These are phyloP conservation scores for Galeopsomyia nigrocyanea DNA, from an alignment of 2,888 invertebrate genomes.

Conservation along the genomic window DNA sequence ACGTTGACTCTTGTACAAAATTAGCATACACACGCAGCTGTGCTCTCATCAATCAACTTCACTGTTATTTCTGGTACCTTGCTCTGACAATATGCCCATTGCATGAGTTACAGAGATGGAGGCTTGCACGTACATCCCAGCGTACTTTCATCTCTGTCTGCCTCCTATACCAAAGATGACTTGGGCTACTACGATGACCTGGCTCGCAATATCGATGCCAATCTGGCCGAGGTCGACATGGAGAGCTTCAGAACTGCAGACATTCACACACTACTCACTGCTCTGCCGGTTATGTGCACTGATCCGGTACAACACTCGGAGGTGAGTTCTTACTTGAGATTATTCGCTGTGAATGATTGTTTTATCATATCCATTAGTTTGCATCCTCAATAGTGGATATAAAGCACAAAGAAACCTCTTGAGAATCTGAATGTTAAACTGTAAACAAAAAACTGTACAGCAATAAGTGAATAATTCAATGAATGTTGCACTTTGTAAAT, in stretches of 20 bases:
- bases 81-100: constrained; percentile 36
- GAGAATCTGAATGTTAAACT: background rate
- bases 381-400: background rate
- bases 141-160: constrained; percentile 84
- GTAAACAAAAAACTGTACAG: constrained; percentile 5
- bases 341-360: background rate
- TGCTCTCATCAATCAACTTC: constrained; percentile 30
- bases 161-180: constrained; percentile 81
- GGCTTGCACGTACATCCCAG: constrained; percentile 84
- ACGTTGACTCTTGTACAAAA: background rate
- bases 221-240: constrained; percentile 95
- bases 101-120: constrained; percentile 79
- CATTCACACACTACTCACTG: constrained; percentile 87
- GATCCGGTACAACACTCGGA: constrained; percentile 67
- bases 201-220: constrained; percentile 90
- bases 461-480: background rate
- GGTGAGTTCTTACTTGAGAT: constrained; percentile 51
- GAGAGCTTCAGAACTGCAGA: constrained; percentile 93
- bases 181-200: constrained; percentile 85
- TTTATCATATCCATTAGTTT: constrained; percentile 2
- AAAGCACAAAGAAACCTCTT: too few species aligned
- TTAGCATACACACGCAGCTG: constrained; percentile 15
- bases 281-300: constrained; percentile 77
- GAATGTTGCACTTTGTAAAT: background rate
- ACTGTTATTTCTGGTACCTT: constrained; percentile 34